These are phyloP conservation scores for Alentia gelatinosa DNA, from an alignment of 2,888 invertebrate genomes.

Conservation along the genomic window DNA sequence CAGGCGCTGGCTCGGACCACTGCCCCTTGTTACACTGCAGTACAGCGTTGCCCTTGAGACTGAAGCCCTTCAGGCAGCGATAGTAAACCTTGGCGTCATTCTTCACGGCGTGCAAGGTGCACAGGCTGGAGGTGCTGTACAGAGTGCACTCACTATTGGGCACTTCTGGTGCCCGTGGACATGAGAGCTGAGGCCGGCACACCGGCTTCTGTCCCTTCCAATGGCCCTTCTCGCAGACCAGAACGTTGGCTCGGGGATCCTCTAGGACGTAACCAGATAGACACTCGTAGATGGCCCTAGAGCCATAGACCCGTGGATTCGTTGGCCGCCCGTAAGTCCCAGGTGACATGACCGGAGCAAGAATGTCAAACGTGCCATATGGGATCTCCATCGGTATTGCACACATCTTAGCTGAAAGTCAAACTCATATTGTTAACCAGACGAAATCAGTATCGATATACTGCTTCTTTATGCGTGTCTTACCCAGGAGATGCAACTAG, in stretches of 20 bases:
- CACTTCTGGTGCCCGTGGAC: neutral
- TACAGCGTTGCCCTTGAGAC: neutral
- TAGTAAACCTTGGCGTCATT: constrained; percentile 10
- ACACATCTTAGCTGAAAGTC: constrained; percentile 31
- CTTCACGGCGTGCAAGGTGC: neutral
- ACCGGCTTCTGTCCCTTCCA: constrained; percentile 59
- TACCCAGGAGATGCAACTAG: too few relatives aligned
- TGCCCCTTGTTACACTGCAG: neutral
- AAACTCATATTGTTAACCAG: neutral
- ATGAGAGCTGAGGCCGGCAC: constrained; percentile 46
- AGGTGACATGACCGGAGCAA: neutral
- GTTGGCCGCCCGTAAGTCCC: neutral
- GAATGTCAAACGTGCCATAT: neutral
- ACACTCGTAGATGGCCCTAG: constrained; percentile 59
- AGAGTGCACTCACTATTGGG: neutral
- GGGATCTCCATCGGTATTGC: neutral
- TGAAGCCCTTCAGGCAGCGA: constrained; percentile 38
- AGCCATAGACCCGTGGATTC: constrained; percentile 43
- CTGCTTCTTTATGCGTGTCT: too few relatives aligned
- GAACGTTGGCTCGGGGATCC: constrained; percentile 27
- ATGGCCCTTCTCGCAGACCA: constrained; percentile 55
- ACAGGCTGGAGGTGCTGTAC: neutral
- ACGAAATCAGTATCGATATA: too few relatives aligned
- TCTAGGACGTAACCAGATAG: constrained; percentile 57
- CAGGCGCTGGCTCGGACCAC: neutral